Conservation (phyloP, 2,888 invertebrate genomes). For the Ophioninae sp. region DNA sequence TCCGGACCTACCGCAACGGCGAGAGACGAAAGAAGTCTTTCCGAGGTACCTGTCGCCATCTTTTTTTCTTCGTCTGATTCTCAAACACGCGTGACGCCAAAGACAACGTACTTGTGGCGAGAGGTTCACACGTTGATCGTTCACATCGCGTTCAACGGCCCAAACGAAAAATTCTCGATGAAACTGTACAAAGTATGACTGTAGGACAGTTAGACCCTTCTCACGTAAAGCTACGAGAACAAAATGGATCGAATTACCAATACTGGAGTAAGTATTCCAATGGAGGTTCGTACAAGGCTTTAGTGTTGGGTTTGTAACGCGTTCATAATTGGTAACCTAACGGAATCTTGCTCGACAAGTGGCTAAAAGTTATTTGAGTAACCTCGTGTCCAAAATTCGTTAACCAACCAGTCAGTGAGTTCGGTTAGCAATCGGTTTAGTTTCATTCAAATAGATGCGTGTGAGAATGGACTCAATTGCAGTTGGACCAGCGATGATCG, state of each 20-base stretch:
- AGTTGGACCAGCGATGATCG: slow-evolving; percentile 10
- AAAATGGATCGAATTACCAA: too few relatives aligned
- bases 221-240: too few relatives aligned
- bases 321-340: too few relatives aligned
- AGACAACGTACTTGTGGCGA: slow-evolving; percentile 43
- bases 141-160: slow-evolving; percentile 63
- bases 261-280: too few relatives aligned
- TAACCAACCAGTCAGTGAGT: too few relatives aligned
- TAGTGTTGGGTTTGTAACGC: too few relatives aligned
- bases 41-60: slow-evolving; percentile 38
- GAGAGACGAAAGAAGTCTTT: slow-evolving; percentile 68
- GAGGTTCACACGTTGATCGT: slow-evolving; percentile 74
- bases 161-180: neutral
- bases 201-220: too few relatives aligned
- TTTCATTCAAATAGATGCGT: neutral
- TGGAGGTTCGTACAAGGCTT: too few relatives aligned
- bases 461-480: neutral
- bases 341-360: too few relatives aligned
- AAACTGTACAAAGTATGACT: neutral
- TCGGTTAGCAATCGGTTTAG: too few relatives aligned
- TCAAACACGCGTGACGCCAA: slow-evolving; percentile 49
- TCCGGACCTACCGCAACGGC: slow-evolving; percentile 77
- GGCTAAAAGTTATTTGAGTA: too few relatives aligned
- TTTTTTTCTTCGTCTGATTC: slow-evolving; percentile 35
- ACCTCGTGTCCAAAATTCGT: too few relatives aligned